Conservation (phyloP, 2,888 invertebrate genomes). For the Drosophila setosimentum region DNA sequence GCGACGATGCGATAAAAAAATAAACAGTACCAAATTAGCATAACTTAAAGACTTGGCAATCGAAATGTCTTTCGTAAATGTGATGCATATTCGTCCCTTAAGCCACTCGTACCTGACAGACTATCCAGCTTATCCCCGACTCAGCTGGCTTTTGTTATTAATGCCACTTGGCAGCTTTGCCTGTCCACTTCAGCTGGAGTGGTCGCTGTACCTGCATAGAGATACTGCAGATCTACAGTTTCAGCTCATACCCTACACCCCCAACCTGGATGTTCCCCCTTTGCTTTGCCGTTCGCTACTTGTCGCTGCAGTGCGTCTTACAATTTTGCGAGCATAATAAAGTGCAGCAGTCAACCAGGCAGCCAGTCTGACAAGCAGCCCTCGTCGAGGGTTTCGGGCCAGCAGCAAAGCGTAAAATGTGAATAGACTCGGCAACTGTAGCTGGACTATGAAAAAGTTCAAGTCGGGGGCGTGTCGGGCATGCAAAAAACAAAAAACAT, state of each 20-base stretch:
- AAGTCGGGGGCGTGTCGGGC: slow-evolving; percentile 42
- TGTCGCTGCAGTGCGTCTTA: slow-evolving; percentile 44
- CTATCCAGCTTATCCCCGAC: slow-evolving; percentile 31
- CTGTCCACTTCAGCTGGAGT: slow-evolving; percentile 66
- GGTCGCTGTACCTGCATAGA: slow-evolving; percentile 54
- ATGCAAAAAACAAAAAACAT: slow-evolving; percentile 57
- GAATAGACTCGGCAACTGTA: slow-evolving; percentile 66
- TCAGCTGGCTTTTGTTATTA: slow-evolving; percentile 66
- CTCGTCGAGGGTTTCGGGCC: slow-evolving; percentile 59
- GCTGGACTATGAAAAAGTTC: slow-evolving; percentile 42
- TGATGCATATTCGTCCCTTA: slow-evolving; percentile 30
- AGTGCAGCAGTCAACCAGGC: slow-evolving; percentile 60
- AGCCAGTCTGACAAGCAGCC: slow-evolving; percentile 32
- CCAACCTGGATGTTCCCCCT: not conserved
- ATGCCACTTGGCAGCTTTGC: slow-evolving; percentile 69
- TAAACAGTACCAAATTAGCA: slow-evolving; percentile 73
- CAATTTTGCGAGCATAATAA: slow-evolving; percentile 62
- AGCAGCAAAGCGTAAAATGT: slow-evolving; percentile 74
- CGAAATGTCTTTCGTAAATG: slow-evolving; percentile 41
- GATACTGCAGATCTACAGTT: slow-evolving; percentile 18
- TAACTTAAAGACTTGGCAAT: slow-evolving; percentile 74
- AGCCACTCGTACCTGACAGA: slow-evolving; percentile 18
- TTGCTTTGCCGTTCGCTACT: slow-evolving; percentile 3
- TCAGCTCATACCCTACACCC: not conserved
- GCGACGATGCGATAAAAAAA: slow-evolving; percentile 76